Evolutionary conservation across 2,888 invertebrate species (phyloP), one percentile per base, ranked within the genome.

Genomic region (Pachydiplax longipennis): DNA sequence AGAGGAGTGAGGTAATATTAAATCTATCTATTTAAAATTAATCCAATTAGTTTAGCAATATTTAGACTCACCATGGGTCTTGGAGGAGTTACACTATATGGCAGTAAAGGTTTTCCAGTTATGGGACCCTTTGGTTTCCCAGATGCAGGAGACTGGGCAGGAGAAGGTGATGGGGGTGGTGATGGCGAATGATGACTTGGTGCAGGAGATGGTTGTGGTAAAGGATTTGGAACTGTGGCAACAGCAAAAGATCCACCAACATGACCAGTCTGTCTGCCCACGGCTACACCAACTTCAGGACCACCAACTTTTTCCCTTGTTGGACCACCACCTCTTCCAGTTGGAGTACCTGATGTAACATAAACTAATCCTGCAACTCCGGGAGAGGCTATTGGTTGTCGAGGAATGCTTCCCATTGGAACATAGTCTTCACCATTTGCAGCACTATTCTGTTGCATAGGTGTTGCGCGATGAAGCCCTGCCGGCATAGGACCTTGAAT

Each of bases 71-170:
- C 94, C 92, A 97, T 96, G 44, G 97, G 97, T 91, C 97, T 96
- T 6, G 98, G 97, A 80, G 98, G 98, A 82, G 98, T 98, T 44
- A 98, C 97, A 94, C 97, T 98, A 93, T 97, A 98, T 0, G 98
- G 98, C 92, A 98, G 94, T 90, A 98, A 94, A 92, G 97, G 97
- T 93, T 98, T 96, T 25, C 95, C 95, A 90, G 92, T 92, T 91
- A 82, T 81, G 58, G 90, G 8, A 92, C 91, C 91, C 40, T 80
- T 83, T 25, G 90, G 80, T 13, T 81, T 91, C 22, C 91, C 91
- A 65, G 91, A 90, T 53, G 91, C 91, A 18, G 92, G 61, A 95
- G 94, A 91, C 95, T 95, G 92, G 95, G 95, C 95, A 91, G 95
- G 95, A 73, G 94, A 94, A 25, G 95, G 95, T 81, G 95, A 93